Evolutionary conservation across 2,113 vertebrate species (phyloP).

Genomic region (Cnemophilus loriae): DNA sequence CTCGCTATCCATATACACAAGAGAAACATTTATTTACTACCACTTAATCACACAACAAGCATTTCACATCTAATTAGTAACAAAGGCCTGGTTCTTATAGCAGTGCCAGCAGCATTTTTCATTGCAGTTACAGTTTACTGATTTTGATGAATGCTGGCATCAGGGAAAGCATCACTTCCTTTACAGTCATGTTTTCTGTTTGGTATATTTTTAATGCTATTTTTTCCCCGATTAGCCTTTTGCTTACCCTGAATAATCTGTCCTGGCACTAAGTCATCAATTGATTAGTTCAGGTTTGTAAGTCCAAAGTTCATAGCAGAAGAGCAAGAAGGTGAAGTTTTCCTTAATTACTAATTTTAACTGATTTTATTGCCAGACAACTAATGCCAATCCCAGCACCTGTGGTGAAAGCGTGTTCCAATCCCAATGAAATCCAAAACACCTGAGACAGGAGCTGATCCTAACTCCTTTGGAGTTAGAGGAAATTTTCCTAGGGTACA

Average conservation of each 20-base stretch:
- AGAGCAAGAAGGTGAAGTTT: not conserved
- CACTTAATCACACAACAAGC: not conserved
- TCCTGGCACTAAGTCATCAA: not conserved
- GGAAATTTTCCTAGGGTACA: not conserved
- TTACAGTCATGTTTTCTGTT: not conserved
- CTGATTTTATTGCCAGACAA: not conserved
- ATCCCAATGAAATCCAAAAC: not conserved
- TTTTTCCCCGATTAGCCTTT: not conserved
- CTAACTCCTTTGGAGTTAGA: not conserved
- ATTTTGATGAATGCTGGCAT: not conserved
- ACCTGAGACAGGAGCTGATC: not conserved
- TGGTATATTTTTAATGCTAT: not conserved
- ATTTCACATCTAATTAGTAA: constrained; percentile 39
- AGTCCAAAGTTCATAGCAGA: not conserved
- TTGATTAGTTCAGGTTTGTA: not conserved
- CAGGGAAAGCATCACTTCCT: not conserved
- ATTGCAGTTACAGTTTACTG: not conserved
- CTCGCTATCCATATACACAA: not conserved
- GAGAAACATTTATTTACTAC: constrained; percentile 35
- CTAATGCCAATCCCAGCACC: not conserved
- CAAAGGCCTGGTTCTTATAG: not conserved
- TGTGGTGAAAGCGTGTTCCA: not conserved
- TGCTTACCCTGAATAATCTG: not conserved
- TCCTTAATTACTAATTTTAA: not conserved
- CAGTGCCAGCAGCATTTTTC: not conserved